phyloP scores from a whole-genome alignment of 2,113 vertebrate genomes.

The Ageneiosus marmoratus region DNA sequence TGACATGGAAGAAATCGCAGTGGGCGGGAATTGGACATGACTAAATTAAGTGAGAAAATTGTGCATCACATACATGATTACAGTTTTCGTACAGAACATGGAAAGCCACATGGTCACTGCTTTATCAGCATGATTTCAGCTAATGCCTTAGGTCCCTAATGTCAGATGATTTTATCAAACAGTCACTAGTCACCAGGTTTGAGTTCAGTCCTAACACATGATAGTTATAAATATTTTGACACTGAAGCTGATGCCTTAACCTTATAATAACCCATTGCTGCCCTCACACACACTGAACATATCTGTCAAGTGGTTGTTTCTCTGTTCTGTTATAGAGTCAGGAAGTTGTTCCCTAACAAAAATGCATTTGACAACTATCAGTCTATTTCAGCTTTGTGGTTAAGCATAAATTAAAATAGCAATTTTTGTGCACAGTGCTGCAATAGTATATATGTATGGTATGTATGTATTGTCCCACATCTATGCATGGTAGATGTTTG shows the following conservation, averaged over 20 bases:
- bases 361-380: neutral
- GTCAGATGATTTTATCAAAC: neutral
- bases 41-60: no score
- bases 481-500: neutral
- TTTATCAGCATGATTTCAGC: neutral
- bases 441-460: neutral
- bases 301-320: neutral
- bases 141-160: neutral
- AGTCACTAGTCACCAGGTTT: neutral
- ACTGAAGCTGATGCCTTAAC: neutral
- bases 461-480: neutral
- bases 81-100: neutral
- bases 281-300: neutral
- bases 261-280: neutral
- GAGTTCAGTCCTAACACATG: neutral
- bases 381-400: neutral
- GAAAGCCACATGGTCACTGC: neutral
- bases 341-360: neutral
- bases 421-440: neutral
- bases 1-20: no score
- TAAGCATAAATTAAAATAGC: neutral
- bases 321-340: neutral
- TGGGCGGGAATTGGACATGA: no score
- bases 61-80: no score
- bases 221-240: neutral